Conservation (phyloP, 2,888 invertebrate genomes). For the Carcina quercana region DNA sequence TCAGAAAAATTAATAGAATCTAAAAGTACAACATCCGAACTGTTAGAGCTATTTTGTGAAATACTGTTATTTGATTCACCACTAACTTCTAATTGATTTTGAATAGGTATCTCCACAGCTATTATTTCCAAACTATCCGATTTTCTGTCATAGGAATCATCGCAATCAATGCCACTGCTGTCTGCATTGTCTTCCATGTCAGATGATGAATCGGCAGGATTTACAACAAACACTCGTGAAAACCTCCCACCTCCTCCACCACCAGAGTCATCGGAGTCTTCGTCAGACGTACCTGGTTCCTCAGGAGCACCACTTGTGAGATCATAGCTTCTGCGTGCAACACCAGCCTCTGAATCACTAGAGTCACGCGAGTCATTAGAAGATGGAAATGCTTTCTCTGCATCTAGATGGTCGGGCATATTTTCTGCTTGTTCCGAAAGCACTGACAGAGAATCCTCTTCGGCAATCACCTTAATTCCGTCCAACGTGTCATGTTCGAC, state of each 20-base stretch:
- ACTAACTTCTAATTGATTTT: constrained; percentile 37
- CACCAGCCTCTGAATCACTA: constrained; percentile 57
- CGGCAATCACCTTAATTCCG: constrained; percentile 59
- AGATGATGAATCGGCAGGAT: constrained; percentile 76
- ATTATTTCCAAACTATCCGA: constrained; percentile 59
- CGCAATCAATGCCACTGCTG: constrained; percentile 75
- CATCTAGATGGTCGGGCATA: constrained; percentile 61
- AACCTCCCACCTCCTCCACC: constrained; percentile 73
- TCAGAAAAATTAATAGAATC: constrained; percentile 55
- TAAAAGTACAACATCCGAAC: constrained; percentile 43
- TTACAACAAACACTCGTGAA: constrained; percentile 80
- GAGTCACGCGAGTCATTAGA: constrained; percentile 68
- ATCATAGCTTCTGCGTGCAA: constrained; percentile 59
- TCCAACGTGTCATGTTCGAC: constrained; percentile 48
- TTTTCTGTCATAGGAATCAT: constrained; percentile 76
- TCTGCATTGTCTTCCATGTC: constrained; percentile 76
- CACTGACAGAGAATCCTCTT: constrained; percentile 45
- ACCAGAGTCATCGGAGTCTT: constrained; percentile 71
- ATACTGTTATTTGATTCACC: constrained; percentile 32
- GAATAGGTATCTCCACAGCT: constrained; percentile 37
- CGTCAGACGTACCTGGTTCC: constrained; percentile 63
- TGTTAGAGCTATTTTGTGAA: constrained; percentile 30
- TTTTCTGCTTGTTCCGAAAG: constrained; percentile 42
- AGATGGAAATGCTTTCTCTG: constrained; percentile 73
- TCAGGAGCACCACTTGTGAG: constrained; percentile 60